Evolutionary conservation across 2,797 vertebrate genomes (phyloP), one percentile per base, ranked within the genome.

Genomic region (Silurus aristotelis): DNA sequence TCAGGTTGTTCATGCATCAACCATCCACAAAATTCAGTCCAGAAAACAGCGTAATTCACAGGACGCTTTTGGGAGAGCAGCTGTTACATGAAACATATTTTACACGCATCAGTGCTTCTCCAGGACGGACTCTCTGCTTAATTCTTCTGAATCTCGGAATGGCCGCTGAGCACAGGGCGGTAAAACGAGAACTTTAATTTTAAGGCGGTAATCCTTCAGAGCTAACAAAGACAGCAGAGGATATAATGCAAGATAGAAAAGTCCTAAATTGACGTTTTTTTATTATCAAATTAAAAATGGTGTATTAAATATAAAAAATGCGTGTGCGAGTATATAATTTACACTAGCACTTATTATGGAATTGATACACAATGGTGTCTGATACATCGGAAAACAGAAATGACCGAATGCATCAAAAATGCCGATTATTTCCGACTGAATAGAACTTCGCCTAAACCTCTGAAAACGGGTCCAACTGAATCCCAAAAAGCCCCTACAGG

Each of bases 51-150:
- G 2, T 43, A 61, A 78, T 78, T 38, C 14, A 84, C 64, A 80
- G 70, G 66, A 77, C 68, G 89, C 79, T 87, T 90, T 87, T 83
- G 71, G 72, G 80, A 85, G 86, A 89, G 88, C 27, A 87, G 85
- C 80, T 88, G 85, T 78, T 88, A 89, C 90, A 89, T 86, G 70
- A 90, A 88, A 80, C 38, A 66, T 90, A 66, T 90, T 90, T 89
- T 79, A 81, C 71, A 89, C 89, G 90, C 87, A 85, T 84, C 87
- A 80, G 84, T 87, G 87, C 83, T 19, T 89, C 87, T 86, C 20
- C 19, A 43, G 12, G 58, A 78, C 76, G 61, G 17, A 14, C 17
- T 61, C 22, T 61, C 60, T 79, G 60, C 77, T 63, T 79, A 46
- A 79, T 79, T 79, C 20, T 79, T 46, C 14, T 15, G 63, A n/a